Percentiles rank a stretch among this genome's conserved stretches.
Evolutionary conservation across 2,888 invertebrate genomes (phyloP).

Genomic region (Beris chalybata): DNA sequence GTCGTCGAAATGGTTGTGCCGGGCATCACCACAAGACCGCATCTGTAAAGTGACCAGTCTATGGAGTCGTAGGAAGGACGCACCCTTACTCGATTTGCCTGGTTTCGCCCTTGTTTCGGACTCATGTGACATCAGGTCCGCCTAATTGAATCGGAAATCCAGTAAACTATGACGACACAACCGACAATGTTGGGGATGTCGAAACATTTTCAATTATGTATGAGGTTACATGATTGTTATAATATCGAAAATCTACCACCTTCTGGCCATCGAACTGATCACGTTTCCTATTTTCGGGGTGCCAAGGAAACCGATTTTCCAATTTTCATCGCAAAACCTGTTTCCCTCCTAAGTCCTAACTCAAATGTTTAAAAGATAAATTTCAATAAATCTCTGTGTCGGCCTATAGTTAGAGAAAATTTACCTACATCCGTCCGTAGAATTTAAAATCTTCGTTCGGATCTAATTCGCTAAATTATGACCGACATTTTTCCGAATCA

Average conservation of each 20-base stretch:
- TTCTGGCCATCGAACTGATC: neutral
- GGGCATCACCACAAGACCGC: slow-evolving; percentile 17
- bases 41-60: slow-evolving; percentile 5
- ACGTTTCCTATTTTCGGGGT: neutral
- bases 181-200: neutral
- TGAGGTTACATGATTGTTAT: slow-evolving; percentile 6
- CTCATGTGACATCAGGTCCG: slow-evolving; percentile 21
- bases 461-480: slow-evolving; percentile 33
- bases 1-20: neutral
- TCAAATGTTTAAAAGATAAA: slow-evolving; percentile 1
- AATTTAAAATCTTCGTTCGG: slow-evolving; percentile 15
- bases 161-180: slow-evolving; percentile 2
- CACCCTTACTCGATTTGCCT: neutral
- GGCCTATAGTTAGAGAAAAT: neutral
- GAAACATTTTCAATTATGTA: slow-evolving; percentile 8
- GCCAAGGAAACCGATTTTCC: neutral
- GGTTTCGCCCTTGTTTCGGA: slow-evolving; percentile 6
- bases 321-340: neutral
- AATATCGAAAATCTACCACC: neutral
- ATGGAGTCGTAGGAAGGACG: too few species aligned
- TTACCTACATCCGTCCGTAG: slow-evolving; percentile 1
- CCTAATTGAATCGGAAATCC: slow-evolving; percentile 31
- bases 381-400: slow-evolving; percentile 6
- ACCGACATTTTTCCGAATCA: slow-evolving; percentile 33
- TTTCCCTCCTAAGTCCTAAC: neutral